Base-by-base conservation (phyloP, 23 tunicate genomes). In the Halocynthia roretzi region DNA sequence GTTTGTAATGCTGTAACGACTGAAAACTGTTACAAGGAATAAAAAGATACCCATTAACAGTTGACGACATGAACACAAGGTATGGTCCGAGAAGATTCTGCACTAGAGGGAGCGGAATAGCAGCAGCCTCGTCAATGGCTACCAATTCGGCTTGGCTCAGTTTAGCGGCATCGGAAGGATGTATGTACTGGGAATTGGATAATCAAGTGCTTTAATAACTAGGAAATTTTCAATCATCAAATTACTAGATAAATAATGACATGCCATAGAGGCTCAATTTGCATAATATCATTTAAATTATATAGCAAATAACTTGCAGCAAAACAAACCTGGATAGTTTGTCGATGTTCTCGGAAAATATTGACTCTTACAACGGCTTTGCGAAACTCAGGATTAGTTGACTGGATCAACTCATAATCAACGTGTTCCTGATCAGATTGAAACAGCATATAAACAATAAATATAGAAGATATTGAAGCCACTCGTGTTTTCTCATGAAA, bases 41-140 rank as follows among this genome's bases (percentile, higher is more conserved):
- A 60, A 62, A 15, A 76, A 80, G 80, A 8, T 77, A 85, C 93
- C 98, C 98, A 77, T 94, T 94, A 7, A 94, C 77, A 20, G 98
- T 94, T 6, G 98, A 94, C 8, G 98, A 94, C 82, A 94, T 85
- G 63, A 94, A 94, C 17, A 88, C 91, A 7, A 94, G 86, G 62
- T 94, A 94, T 12, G 90, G 94, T 10, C 98, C 98, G 75, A 94
- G 53, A 8, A 94, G 77, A 31, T 87, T 80, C 62, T 87, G 89
- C 10, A 94, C 98, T 18, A 94, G 56, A 9, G 98, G 94, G 18
- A 94, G 75, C 11, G 98, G 98, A 51, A 94, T 94, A 20, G 98
- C 98, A 31, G 98, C 98, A 5, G 98, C 98, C 56, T 94, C 98
- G 67, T 94, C 98, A 55, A 94, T 84, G 10, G 93, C 98, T 44